Base-by-base conservation (phyloP, 1,140 invertebrate genomes). In the Mylabris phalerata region DNA sequence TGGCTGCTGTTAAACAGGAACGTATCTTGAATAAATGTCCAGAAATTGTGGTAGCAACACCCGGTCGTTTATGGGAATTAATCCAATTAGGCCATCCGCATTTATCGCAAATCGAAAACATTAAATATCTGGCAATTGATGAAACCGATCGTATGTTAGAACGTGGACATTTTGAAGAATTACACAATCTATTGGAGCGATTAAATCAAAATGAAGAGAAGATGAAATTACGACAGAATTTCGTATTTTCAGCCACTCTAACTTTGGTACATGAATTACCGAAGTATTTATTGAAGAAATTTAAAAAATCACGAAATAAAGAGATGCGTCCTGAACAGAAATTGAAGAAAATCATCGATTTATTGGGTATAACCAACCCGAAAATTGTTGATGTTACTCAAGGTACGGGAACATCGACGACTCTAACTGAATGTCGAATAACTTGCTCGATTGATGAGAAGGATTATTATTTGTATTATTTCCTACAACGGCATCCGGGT, bases 141-240 rank as follows among this genome's bases (percentile, higher is more conserved):
- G 98, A 99, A 82, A 97, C 96, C 0, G 98, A 99, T 76, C 81
- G 97, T 64, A 98, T 99, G 95, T 78, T 98, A 11, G 96, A 99
- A 71, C 89, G 87, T 63, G 93, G 93, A 11, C 96, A 99, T 76
- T 99, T 98, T 78, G 83, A 92, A 68, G 96, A 99, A 75, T 73
- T 99, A 2, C 80, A 89, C 38, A 80, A 86, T 38, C 76, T 99
- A 9, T 71, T 98, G 0, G 86, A 91, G 62, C 75, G 84, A 7
- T 78, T 99, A 2, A 95, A 97, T 74, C 71, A 74, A 4, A 81
- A 90, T 63, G 79, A 83, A 55, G 65, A 74, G 1, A 79, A 78
- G 41, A 76, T 79, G 6, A 73, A 79, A 56, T 63, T 80, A 38
- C 77, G 93, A 19, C 95, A 99, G 76, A 97, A 89, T 67, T 96